phyloP scores from a whole-genome alignment of 2,113 vertebrate species.

The Choloepus hoffmanni region DNA sequence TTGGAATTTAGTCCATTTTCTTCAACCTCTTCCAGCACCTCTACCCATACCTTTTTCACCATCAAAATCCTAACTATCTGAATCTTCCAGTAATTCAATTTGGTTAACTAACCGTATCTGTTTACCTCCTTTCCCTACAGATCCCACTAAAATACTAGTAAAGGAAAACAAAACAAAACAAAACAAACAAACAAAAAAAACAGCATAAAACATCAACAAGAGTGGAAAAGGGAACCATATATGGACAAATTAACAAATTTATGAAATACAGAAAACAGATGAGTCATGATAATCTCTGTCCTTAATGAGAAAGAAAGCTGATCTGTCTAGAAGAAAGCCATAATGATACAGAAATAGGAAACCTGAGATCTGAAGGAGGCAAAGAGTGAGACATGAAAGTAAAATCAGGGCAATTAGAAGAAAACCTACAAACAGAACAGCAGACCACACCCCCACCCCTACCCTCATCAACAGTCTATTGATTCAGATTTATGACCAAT shows the following conservation, averaged over 20 bases:
- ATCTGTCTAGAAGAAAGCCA: background rate
- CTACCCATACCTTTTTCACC: background rate
- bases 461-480: background rate
- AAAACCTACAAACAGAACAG: background rate
- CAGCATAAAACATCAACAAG: background rate
- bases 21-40: background rate
- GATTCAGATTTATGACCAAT: background rate
- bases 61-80: constrained; percentile 6
- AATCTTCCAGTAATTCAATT: background rate
- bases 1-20: background rate
- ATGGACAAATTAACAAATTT: background rate
- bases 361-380: background rate
- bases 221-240: background rate
- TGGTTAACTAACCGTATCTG: background rate
- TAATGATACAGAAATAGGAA: background rate
- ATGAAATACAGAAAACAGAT: constrained; percentile 22
- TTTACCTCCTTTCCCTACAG: background rate
- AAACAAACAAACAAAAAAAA: background rate
- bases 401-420: background rate
- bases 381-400: background rate
- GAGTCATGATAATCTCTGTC: background rate
- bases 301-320: background rate
- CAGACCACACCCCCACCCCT: background rate
- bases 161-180: background rate
- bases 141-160: background rate